Base-by-base conservation (phyloP, 1,140 invertebrate genomes). In the Babylonia areolata region DNA sequence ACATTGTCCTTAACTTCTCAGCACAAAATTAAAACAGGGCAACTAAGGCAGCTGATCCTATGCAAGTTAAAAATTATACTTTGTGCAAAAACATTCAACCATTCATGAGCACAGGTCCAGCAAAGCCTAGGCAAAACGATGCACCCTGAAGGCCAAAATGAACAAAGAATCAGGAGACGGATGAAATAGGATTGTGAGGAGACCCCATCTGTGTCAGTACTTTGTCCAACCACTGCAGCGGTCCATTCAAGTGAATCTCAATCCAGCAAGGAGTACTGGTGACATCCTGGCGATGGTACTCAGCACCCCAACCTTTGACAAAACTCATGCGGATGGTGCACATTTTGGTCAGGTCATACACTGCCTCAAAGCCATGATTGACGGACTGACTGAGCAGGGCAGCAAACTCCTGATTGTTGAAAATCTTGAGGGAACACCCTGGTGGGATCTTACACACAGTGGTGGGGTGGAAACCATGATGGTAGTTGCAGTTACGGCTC, bases 261-360 rank as follows among this genome's bases (percentile, higher is more conserved):
- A 95, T 94, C 95, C 95, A 95, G 87, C 95, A 95, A 9, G 95
- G 95, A 0, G 95, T 95, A 82, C 93, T 94, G 0, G 95, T 95
- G 2, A 95, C 95, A 84, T 95, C 95, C 88, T 95, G 95, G 28
- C 95, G 92, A 82, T 95, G 94, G 87, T 95, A 95, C 81, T 95
- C 95, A 0, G 95, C 93, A 73, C 95, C 95, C 95, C 95, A 95
- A 20, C 95, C 94, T 85, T 95, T 95, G 35, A 95, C 95, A 89
- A 95, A 95, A 77, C 95, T 95, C 93, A 95, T 94, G 46, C 98
- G 96, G 91, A 99, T 99, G 35, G 98, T 99, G 93, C 98, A 99
- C 98, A 99, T 99, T 95, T 99, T 99, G 0, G 98, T 99, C 71
- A 99, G 95, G 95, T 99, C 98, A 91, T 98, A 99, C 11, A 99